Conservation (phyloP, 1,140 invertebrate genomes). For the Goniozus legneri region DNA sequence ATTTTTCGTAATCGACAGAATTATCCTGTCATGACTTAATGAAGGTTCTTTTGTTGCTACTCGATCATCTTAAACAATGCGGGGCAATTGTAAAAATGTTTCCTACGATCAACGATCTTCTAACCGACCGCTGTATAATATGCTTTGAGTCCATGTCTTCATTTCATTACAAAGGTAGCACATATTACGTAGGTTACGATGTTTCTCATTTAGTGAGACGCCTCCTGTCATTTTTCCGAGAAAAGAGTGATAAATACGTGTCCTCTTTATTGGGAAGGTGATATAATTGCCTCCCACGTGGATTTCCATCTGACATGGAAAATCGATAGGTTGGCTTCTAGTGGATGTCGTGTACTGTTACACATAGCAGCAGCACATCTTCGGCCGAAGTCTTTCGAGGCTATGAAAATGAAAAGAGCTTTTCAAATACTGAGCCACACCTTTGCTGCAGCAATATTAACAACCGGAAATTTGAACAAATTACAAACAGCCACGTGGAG, state of each 20-base stretch:
- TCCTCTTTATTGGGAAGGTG: no score
- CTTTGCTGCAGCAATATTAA: conserved; percentile 11
- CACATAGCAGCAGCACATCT: conserved; percentile 23
- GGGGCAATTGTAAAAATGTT: conserved; percentile 9
- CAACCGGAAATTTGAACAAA: conserved; percentile 11
- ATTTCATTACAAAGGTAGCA: neutral
- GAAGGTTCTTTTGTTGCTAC: neutral
- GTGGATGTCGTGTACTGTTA: conserved; percentile 17
- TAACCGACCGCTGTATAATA: conserved; percentile 6
- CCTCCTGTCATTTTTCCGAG: conserved; percentile 10
- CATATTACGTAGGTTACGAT: conserved; percentile 10
- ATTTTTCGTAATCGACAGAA: conserved; percentile 14
- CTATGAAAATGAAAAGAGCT: conserved; percentile 21
- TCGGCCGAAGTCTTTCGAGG: conserved; percentile 18
- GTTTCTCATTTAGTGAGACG: conserved; percentile 24
- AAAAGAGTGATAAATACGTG: conserved; percentile 8
- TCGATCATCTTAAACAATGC: neutral
- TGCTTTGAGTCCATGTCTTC: conserved; percentile 2
- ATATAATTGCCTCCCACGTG: conserved; percentile 15
- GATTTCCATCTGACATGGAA: conserved; percentile 20
- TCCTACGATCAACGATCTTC: conserved; percentile 11
- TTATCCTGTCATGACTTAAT: conserved; percentile 3
- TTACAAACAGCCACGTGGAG: conserved; percentile 10
- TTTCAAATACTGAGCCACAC: conserved; percentile 18
- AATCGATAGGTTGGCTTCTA: conserved; percentile 5